Evolutionary conservation across 2,113 vertebrate genomes (phyloP), one percentile per base, ranked within the genome.

Genomic region (Mormyrus iriodes): DNA sequence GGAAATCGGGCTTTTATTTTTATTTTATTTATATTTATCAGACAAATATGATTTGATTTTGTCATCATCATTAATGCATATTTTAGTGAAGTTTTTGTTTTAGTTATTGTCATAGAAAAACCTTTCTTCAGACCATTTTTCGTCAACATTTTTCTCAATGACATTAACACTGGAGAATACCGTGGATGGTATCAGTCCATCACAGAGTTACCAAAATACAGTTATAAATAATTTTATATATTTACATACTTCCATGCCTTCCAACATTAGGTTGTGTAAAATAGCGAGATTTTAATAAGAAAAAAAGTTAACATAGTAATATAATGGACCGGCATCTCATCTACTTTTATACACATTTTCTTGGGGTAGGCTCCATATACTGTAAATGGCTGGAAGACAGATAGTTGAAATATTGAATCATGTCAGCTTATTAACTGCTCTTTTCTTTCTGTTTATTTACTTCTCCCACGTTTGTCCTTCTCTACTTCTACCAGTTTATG

Each of bases 401-500:
- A 76, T 76, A 15, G 73, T 42, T 79, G 35, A 35, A 79, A 79
- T 42, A 79, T 19, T 17, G n/a, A 19, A 79, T 35, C 2, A 1
- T 42, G 1, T 82, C 27, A 44, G 21, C 44, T 52, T 88, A 39
- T 24, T 61, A 35, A 83, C 4, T 3, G 3, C 12, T 12, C 27
- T 52, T 13, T 76, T 79, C 39, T 69, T 65, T 35, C 13, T 79
- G 31, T 12, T 46, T 39, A 3, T 39, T 39, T 21, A 3, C 10
- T 48, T 83, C 44, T 8, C 79, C 21, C 35, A 42, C 21, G 24
- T 39, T 46, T 83, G 1, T 46, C 12, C 82, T 48, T 84, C 48
- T 88, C 89, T 58, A 0, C 3, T 3, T 92, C 91, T 90, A 2
- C 92, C 94, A 94, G 12, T 88, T 21, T 89, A 95, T 95, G 94